A percentile compares a stretch with the other conserved stretches of the same genome.
These are phyloP conservation scores for Ascaphus truei DNA, from an alignment of 2,113 vertebrate genomes.

Conservation along the genomic window DNA sequence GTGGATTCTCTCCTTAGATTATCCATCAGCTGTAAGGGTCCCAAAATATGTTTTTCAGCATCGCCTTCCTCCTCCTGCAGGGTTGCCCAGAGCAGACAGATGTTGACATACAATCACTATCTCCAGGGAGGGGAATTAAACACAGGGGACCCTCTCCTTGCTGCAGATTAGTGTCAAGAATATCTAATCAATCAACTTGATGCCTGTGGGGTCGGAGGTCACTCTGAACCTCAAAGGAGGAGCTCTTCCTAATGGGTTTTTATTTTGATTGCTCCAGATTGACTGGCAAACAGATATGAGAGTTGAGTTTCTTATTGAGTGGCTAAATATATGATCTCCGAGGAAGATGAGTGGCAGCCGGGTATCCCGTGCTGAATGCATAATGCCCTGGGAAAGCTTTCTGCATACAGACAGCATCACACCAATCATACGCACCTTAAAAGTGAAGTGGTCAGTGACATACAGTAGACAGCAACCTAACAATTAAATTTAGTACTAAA, in stretches of 20 bases:
- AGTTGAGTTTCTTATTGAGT: constrained; percentile 51
- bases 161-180: constrained; percentile 67
- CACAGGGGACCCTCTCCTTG: constrained; percentile 48
- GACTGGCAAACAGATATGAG: constrained; percentile 54
- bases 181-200: constrained; percentile 64
- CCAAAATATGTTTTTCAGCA: no score
- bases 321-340: constrained; percentile 47
- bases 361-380: constrained; percentile 32
- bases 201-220: constrained; percentile 55
- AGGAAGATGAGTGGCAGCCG: constrained; percentile 33
- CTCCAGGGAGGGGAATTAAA: constrained; percentile 54
- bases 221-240: constrained; percentile 52
- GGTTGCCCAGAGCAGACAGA: constrained; percentile 53
- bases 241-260: constrained; percentile 61
- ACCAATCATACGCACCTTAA: not conserved
- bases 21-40: no score
- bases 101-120: constrained; percentile 53
- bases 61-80: constrained; percentile 38
- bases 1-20: no score
- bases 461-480: not conserved
- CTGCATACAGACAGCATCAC: not conserved
- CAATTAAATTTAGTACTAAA: not conserved
- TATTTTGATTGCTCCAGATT: constrained; percentile 66
- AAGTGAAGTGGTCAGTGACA: no score
- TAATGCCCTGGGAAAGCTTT: not conserved